Evolutionary conservation across 2,888 invertebrate genomes (phyloP).

Genomic region (Tinea trinotella): DNA sequence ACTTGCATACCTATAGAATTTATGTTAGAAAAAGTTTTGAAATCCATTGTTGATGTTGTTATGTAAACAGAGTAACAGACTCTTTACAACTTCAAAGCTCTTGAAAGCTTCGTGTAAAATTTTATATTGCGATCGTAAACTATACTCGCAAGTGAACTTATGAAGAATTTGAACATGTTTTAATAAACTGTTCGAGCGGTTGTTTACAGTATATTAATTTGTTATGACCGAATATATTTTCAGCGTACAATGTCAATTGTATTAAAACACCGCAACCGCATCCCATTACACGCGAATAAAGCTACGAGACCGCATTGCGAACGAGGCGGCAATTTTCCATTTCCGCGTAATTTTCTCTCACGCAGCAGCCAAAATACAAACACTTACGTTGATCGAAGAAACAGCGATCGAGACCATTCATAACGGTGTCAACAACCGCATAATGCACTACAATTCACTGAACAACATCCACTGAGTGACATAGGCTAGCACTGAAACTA

Average conservation of each 20-base stretch:
- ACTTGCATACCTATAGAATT: no score
- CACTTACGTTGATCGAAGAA: slow-evolving; percentile 72
- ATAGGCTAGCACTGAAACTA: slow-evolving; percentile 32
- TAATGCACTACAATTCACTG: slow-evolving; percentile 64
- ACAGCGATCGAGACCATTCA: slow-evolving; percentile 72
- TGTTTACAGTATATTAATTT: background rate
- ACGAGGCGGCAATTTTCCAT: slow-evolving; percentile 39
- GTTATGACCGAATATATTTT: background rate
- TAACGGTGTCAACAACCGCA: slow-evolving; percentile 64
- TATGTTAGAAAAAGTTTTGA: background rate
- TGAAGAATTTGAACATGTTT: no score
- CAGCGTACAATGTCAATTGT: slow-evolving; percentile 27
- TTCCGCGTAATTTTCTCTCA: slow-evolving; percentile 36
- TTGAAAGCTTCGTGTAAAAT: background rate
- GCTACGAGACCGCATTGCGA: slow-evolving; percentile 48
- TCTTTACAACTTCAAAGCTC: background rate
- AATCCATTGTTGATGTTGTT: background rate
- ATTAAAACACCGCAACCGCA: slow-evolving; percentile 18
- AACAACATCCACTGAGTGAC: slow-evolving; percentile 48
- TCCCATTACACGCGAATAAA: slow-evolving; percentile 32
- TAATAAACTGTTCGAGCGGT: no score
- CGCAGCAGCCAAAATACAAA: slow-evolving; percentile 40
- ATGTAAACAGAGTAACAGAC: background rate
- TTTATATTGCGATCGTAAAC: background rate
- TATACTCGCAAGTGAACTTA: background rate